These are phyloP conservation scores for Ondatra zibethicus DNA, from an alignment of 2,113 vertebrate genomes.

Conservation along the genomic window DNA sequence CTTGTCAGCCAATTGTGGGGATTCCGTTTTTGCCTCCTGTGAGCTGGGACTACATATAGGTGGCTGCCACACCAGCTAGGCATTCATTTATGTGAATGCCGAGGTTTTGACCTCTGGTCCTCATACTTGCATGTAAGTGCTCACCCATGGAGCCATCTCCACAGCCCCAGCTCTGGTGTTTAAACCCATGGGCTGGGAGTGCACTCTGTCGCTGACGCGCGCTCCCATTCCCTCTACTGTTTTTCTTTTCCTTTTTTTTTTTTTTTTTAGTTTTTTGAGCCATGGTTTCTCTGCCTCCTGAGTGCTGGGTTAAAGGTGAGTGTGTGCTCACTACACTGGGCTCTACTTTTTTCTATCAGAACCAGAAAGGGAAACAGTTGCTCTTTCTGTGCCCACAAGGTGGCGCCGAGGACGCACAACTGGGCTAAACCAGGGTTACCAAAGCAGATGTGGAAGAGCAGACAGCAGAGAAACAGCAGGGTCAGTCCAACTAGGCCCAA, in stretches of 20 bases:
- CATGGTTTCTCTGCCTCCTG: no score
- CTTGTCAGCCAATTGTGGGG: neutral
- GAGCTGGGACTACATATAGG: neutral
- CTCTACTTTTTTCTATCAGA: neutral
- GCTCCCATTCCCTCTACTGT: neutral
- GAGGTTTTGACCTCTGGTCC: neutral
- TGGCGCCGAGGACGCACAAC: slow-evolving; percentile 21
- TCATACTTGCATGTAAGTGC: neutral
- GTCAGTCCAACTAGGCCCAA: neutral
- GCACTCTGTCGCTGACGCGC: no score
- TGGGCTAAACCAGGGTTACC: neutral
- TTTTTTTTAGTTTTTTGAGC: neutral
- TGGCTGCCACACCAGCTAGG: neutral
- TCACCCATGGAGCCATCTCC: neutral
- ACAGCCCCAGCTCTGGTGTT: neutral
- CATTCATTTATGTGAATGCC: neutral
- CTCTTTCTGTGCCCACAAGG: slow-evolving; percentile 50
- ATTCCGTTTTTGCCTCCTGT: neutral
- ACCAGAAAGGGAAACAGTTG: neutral
- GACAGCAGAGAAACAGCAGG: neutral
- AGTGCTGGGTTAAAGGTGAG: neutral
- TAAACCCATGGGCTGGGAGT: neutral
- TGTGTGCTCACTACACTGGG: neutral
- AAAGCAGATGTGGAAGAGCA: neutral
- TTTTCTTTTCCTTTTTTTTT: no score